Conservation (phyloP, 2,113 vertebrate species). For the Apodemus speciosus region DNA sequence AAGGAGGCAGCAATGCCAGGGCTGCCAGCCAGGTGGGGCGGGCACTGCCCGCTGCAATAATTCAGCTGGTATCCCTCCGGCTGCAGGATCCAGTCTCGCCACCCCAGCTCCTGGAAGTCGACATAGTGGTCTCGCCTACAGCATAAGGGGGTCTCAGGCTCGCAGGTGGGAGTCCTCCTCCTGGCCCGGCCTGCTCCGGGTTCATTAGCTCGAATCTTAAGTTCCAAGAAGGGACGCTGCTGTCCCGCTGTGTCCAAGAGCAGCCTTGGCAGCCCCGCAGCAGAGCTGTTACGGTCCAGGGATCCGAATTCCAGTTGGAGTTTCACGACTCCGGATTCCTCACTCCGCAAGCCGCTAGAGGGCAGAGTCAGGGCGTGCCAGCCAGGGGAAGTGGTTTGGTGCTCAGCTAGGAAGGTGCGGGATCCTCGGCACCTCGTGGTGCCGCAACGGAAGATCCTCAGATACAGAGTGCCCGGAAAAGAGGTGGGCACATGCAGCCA, state of each 20-base stretch:
- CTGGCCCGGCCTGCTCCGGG: conserved; percentile 83
- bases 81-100: conserved; percentile 94
- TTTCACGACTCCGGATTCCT: conserved; percentile 39
- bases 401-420: conserved; percentile 53
- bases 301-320: conserved; percentile 55
- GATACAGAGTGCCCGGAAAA: neutral
- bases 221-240: conserved; percentile 88
- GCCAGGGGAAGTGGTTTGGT: conserved; percentile 33
- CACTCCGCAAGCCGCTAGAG: conserved; percentile 57
- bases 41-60: conserved; percentile 92
- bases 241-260: conserved; percentile 47
- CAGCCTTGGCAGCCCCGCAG: accelerated
- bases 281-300: conserved; percentile 27
- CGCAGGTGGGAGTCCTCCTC: conserved; percentile 84
- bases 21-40: conserved; percentile 89
- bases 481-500: conserved; percentile 61
- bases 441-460: conserved; percentile 57
- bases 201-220: conserved; percentile 84
- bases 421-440: neutral
- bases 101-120: conserved; percentile 89
- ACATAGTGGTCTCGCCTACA: conserved; percentile 92
- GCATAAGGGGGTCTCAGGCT: conserved; percentile 88
- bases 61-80: conserved; percentile 94
- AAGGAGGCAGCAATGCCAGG: conserved; percentile 93
- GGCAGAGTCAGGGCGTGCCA: conserved; percentile 76